phyloP scores from a whole-genome alignment of 37 sponge, comb jelly and placozoan species.

The Cladorhizidae sp. region DNA sequence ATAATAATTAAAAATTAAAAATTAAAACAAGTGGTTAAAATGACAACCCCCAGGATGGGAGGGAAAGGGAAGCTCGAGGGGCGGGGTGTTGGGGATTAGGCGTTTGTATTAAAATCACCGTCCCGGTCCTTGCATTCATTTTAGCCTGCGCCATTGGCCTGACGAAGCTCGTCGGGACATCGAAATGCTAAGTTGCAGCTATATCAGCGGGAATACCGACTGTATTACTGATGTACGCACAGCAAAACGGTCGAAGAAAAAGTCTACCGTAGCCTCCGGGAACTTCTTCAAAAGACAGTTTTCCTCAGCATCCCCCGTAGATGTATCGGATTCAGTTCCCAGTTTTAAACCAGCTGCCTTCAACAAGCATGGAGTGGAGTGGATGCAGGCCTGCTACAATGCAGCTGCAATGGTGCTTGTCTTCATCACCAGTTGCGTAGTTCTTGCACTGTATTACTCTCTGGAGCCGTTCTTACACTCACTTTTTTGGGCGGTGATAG shows the following conservation, averaged over 20 bases:
- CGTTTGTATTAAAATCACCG: too few relatives aligned
- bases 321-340: not conserved
- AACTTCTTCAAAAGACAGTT: not conserved
- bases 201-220: too few relatives aligned
- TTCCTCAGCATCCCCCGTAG: not conserved
- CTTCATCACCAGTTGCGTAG: slow-evolving; percentile 40
- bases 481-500: slow-evolving; percentile 93
- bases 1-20: too few relatives aligned
- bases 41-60: too few relatives aligned
- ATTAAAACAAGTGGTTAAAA: too few relatives aligned
- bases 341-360: not conserved
- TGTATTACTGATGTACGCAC: too few relatives aligned
- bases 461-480: slow-evolving; percentile 90
- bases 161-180: too few relatives aligned
- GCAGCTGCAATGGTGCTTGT: slow-evolving; percentile 54
- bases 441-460: slow-evolving; percentile 72
- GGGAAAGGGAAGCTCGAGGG: too few relatives aligned
- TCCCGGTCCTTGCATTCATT: too few relatives aligned
- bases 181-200: too few relatives aligned
- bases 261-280: not conserved
- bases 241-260: not conserved
- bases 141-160: too few relatives aligned
- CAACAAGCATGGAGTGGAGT: slow-evolving; percentile 36
- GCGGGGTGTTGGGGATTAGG: too few relatives aligned
- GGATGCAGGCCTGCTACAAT: slow-evolving; percentile 70